A percentile compares a stretch with the other conserved stretches of the same genome.
Conservation (phyloP, 2,888 invertebrate species). For the Trileptium ribeirensis region DNA sequence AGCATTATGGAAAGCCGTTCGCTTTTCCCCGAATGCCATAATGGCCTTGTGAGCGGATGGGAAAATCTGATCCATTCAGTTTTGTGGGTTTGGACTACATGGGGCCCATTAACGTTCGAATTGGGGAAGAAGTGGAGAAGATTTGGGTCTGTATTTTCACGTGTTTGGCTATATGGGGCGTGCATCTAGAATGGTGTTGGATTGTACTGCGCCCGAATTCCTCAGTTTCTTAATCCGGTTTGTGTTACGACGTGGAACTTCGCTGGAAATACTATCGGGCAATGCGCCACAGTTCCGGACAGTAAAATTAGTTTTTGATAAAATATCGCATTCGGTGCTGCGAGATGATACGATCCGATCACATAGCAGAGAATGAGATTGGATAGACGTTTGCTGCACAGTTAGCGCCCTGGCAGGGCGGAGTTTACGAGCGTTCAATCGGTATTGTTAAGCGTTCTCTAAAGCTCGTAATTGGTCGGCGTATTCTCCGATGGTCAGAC, state of each 20-base stretch:
- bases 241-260: neutral
- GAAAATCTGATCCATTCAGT: constrained; percentile 3
- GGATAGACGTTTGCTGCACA: no score
- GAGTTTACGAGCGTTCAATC: neutral
- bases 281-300: neutral
- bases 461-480: neutral
- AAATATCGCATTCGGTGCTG: neutral
- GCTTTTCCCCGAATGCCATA: constrained; percentile 8
- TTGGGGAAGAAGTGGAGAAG: neutral
- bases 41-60: constrained; percentile 6
- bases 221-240: neutral
- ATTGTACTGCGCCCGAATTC: neutral
- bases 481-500: no score
- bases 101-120: neutral
- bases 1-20: constrained; percentile 15
- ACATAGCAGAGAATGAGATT: no score
- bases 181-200: constrained; percentile 14
- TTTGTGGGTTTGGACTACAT: constrained; percentile 6
- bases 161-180: constrained; percentile 16
- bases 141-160: constrained; percentile 22
- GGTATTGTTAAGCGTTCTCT: neutral
- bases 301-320: neutral
- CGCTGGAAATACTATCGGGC: neutral
- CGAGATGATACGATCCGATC: no score
- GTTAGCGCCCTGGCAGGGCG: neutral